phyloP scores from a whole-genome alignment of 2,797 vertebrate species.

The Notolabrus celidotus region DNA sequence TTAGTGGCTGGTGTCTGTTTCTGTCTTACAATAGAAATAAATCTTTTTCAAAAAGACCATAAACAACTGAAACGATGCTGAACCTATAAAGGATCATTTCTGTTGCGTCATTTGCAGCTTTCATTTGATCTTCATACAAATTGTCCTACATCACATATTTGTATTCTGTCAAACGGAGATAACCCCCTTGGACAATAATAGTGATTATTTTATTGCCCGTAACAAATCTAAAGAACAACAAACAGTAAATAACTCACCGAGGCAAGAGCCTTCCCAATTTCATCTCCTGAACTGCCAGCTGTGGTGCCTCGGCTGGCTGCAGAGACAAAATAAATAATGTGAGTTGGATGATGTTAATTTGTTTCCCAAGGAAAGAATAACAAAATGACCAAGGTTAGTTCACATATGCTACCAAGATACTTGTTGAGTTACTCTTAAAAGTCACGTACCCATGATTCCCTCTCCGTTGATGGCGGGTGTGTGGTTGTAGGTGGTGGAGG shows the following conservation, averaged over 20 bases:
- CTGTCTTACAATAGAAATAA: neutral
- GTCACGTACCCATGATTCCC: constrained; percentile 89
- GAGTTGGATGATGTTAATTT: constrained; percentile 57
- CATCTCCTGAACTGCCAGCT: constrained; percentile 96
- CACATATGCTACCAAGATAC: constrained; percentile 11
- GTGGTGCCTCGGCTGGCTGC: constrained; percentile 92
- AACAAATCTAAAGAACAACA: constrained; percentile 40
- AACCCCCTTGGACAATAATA: constrained; percentile 28
- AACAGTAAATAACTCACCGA: constrained; percentile 89
- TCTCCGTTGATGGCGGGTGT: constrained; percentile 94
- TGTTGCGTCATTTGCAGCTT: constrained; percentile 9
- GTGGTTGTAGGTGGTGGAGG: constrained; percentile 91
- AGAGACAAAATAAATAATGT: constrained; percentile 53
- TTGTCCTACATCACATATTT: neutral
- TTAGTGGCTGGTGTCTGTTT: neutral
- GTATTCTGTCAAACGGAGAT: constrained; percentile 28
- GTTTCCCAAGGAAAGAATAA: constrained; percentile 4
- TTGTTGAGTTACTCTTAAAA: constrained; percentile 1
- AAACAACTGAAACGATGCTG: neutral
- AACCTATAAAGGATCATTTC: neutral
- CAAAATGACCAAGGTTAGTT: constrained; percentile 7
- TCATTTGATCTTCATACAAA: constrained; percentile 13
- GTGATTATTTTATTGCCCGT: constrained; percentile 46
- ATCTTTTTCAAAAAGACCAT: constrained; percentile 5
- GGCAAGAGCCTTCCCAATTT: constrained; percentile 97